Base-by-base conservation (phyloP, 2,888 invertebrate species). In the Allolobophora icterica region DNA sequence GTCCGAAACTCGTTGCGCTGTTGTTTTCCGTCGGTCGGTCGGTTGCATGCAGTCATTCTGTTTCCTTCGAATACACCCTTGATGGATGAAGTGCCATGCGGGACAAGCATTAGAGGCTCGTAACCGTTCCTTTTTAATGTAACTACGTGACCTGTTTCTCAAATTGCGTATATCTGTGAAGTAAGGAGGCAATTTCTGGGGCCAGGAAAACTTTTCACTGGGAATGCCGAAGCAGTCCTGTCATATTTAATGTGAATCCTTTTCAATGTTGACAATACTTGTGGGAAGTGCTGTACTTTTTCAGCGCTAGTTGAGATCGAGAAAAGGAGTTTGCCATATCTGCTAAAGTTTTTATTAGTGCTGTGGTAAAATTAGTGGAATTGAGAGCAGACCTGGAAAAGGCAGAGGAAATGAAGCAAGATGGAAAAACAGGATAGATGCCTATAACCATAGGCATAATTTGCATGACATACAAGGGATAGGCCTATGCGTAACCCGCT, bases 91-190 rank as follows among this genome's bases (percentile, higher is more conserved):
- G 71, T 71, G 52, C 52, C 71, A n/a, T 71, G 2, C 30, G 30
- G 11, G 71, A n/a, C 71, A 71, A 71, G n/a, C 71, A n/a, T 71
- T 71, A 71, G 71, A 71, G 71, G 71, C 0, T n/a, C n/a, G 30
- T n/a, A 71, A n/a, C 71, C 30, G 71, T 71, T 71, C 71, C 71
- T n/a, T 71, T 71, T 71, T n/a, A n/a, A 71, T 71, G 71, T 71
- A 71, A 71, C 71, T n/a, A 71, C 71, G n/a, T 71, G 71, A 71
- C n/a, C 11, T 71, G 52, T n/a, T 71, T 71, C 8, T 1, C n/a
- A 71, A 71, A 71, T 71, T n/a, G 71, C 71, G n/a, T 17, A 13
- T 71, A 13, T 71, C 71, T n/a, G 71, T n/a, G 30, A 71, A 71
- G 30, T 71, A n/a, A n/a, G 30, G 30, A 71, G 71, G 71, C 71